These are phyloP conservation scores for Platerodrilus igneus DNA, from an alignment of 2,888 invertebrate genomes.

Conservation along the genomic window DNA sequence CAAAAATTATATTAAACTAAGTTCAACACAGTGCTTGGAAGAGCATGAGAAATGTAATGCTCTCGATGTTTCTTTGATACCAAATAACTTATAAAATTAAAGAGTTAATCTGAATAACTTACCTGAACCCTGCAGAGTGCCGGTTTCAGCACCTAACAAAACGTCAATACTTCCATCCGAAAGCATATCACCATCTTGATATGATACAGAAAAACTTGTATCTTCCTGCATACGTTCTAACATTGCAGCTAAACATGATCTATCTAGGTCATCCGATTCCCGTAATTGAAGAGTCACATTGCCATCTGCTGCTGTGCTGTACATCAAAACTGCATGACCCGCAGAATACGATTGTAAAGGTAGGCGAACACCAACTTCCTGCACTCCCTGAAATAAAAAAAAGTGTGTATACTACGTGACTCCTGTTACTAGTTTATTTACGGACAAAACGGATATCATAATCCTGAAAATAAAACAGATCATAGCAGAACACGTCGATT, in stretches of 20 bases:
- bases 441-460: no score
- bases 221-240: conserved; percentile 56
- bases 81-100: background rate
- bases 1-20: no score
- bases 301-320: conserved; percentile 63
- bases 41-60: no score
- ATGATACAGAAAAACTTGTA: conserved; percentile 65
- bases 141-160: conserved; percentile 58
- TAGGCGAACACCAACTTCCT: conserved; percentile 49
- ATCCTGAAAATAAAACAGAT: no score
- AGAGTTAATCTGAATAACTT: conserved; percentile 11
- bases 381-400: conserved; percentile 42
- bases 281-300: conserved; percentile 60
- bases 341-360: conserved; percentile 54
- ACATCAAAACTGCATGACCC: conserved; percentile 64
- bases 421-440: no score
- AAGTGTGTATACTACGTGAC: no score
- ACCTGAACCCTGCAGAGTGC: conserved; percentile 50
- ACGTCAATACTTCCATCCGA: conserved; percentile 54
- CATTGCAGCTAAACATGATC: conserved; percentile 48
- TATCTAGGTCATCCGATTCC: conserved; percentile 53
- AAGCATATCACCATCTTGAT: conserved; percentile 70
- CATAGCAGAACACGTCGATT: no score
- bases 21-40: no score
- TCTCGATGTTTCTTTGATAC: background rate